A percentile compares a stretch with the other conserved stretches of the same genome.
Conservation (phyloP, 2,797 vertebrate species). For the Kryptolebias ocellatus region DNA sequence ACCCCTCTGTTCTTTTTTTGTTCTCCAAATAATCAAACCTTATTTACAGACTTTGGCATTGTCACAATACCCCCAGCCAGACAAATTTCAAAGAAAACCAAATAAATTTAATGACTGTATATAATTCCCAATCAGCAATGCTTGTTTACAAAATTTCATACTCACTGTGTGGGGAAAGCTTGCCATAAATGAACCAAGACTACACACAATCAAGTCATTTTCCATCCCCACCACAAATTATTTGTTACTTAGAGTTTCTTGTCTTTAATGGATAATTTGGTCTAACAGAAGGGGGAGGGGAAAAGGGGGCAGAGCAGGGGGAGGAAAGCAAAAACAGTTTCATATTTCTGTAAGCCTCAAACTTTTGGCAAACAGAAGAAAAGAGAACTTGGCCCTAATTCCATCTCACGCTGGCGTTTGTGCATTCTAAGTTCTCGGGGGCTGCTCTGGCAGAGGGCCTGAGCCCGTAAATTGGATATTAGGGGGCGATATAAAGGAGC, state of each 20-base stretch:
- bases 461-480: constrained; percentile 86
- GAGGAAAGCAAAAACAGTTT: constrained; percentile 61
- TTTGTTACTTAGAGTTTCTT: constrained; percentile 71
- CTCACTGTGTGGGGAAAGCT: constrained; percentile 45
- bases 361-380: constrained; percentile 82
- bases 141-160: constrained; percentile 56
- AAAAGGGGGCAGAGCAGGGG: not conserved
- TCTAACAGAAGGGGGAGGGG: constrained; percentile 44
- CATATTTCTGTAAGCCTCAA: constrained; percentile 83
- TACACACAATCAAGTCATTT: constrained; percentile 54
- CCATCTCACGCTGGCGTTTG: constrained; percentile 82
- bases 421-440: constrained; percentile 82
- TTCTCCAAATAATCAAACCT: constrained; percentile 41
- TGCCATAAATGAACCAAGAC: constrained; percentile 42
- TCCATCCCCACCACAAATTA: constrained; percentile 51
- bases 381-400: constrained; percentile 83
- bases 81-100: constrained; percentile 51
- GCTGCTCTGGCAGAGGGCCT: constrained; percentile 84
- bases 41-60: constrained; percentile 34
- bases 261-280: constrained; percentile 73
- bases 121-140: constrained; percentile 54
- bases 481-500: constrained; percentile 82
- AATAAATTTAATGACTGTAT: constrained; percentile 45
- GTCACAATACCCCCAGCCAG: constrained; percentile 11
- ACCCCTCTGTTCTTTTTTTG: constrained; percentile 11